Conservation (phyloP, 1,140 invertebrate genomes). For the Whitmania pigra region DNA sequence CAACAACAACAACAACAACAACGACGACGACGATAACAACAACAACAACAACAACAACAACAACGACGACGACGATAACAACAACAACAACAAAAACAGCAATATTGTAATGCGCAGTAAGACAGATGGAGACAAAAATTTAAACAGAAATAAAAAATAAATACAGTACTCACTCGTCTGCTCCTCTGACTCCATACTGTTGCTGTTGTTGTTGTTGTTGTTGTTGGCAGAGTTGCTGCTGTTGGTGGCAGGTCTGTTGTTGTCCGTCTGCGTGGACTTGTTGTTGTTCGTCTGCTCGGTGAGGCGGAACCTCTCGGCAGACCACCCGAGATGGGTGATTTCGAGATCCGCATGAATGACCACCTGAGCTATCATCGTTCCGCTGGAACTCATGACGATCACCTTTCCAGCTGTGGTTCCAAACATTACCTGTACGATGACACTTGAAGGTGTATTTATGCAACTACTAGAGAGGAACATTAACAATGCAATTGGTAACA, state of each 20-base stretch:
- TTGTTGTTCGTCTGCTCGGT: slow-evolving; percentile 68
- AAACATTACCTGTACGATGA: slow-evolving; percentile 63
- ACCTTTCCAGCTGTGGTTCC: slow-evolving; percentile 82
- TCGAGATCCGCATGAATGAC: slow-evolving; percentile 59
- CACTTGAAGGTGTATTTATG: too few relatives aligned
- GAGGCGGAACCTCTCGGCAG: slow-evolving; percentile 95
- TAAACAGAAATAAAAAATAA: neutral
- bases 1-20: too few relatives aligned
- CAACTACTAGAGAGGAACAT: too few relatives aligned
- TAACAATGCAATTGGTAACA: too few relatives aligned
- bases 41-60: too few relatives aligned
- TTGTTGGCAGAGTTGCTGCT: neutral
- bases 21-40: too few relatives aligned
- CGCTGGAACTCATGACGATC: slow-evolving; percentile 88
- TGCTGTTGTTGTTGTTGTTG: neutral
- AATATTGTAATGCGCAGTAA: too few relatives aligned
- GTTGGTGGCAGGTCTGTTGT: neutral
- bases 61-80: too few relatives aligned
- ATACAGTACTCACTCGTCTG: neutral
- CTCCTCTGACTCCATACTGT: neutral
- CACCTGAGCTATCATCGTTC: slow-evolving; percentile 81
- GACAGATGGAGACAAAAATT: too few relatives aligned
- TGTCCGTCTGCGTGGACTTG: slow-evolving; percentile 3
- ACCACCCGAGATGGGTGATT: slow-evolving; percentile 84
- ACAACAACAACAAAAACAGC: too few relatives aligned